These are phyloP conservation scores for Cirrhinus mrigala DNA, from an alignment of 2,797 vertebrate genomes.

Conservation along the genomic window DNA sequence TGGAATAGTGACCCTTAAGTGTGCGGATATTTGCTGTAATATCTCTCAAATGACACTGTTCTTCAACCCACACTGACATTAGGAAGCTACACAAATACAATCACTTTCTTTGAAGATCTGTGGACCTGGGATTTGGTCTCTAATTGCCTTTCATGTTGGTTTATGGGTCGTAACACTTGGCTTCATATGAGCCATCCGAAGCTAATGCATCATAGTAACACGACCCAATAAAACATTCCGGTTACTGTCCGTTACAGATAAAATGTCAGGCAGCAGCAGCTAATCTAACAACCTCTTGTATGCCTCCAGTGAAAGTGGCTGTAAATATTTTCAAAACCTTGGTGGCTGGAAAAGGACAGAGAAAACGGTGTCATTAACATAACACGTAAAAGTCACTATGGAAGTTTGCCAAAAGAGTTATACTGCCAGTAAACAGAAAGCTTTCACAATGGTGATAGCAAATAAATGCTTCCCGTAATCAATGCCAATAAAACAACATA, in stretches of 20 bases:
- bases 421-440: slow-evolving; percentile 15
- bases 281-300: slow-evolving; percentile 63
- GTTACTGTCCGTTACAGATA: slow-evolving; percentile 29
- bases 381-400: slow-evolving; percentile 61
- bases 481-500: neutral
- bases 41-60: neutral
- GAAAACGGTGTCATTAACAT: slow-evolving; percentile 61
- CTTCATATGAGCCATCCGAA: slow-evolving; percentile 35
- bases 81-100: slow-evolving; percentile 5
- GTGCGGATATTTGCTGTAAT: neutral
- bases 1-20: neutral
- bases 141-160: slow-evolving; percentile 48
- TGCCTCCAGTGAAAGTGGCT: slow-evolving; percentile 62
- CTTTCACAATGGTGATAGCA: neutral
- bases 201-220: slow-evolving; percentile 15
- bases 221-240: slow-evolving; percentile 21
- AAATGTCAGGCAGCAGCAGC: slow-evolving; percentile 43
- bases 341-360: slow-evolving; percentile 68
- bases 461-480: neutral
- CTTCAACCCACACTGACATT: neutral
- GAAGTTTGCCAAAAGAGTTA: slow-evolving; percentile 57
- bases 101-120: slow-evolving; percentile 16
- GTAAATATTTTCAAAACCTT: slow-evolving; percentile 82
- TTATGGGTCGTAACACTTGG: slow-evolving; percentile 47
- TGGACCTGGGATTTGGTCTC: slow-evolving; percentile 3